A percentile compares a stretch with the other conserved stretches of the same genome.
Conservation (phyloP, 1,140 invertebrate species). For the Globodera rostochiensis region DNA sequence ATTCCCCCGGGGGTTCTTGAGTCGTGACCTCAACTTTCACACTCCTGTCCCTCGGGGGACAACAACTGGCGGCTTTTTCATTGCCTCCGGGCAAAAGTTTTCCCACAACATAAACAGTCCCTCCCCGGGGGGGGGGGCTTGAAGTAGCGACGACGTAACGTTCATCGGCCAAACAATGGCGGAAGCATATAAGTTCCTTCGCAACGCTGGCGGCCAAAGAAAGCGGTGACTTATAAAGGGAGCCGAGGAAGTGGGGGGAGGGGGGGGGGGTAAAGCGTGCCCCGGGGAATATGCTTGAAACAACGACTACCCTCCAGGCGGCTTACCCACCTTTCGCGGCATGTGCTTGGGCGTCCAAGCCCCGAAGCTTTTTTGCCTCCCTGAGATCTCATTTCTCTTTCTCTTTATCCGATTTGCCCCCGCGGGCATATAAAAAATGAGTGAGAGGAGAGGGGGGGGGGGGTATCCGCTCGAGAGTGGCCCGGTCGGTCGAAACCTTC, state of each 20-base stretch:
- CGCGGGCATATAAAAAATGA: too few relatives aligned
- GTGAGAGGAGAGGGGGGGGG: too few relatives aligned
- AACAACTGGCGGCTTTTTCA: not conserved
- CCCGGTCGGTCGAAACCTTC: too few relatives aligned
- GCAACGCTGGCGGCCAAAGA: not conserved
- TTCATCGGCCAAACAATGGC: not conserved
- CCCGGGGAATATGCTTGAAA: not conserved
- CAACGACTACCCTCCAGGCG: not conserved
- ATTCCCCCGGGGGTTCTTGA: not conserved
- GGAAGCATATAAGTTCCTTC: too few relatives aligned
- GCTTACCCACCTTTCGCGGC: too few relatives aligned
- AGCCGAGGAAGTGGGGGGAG: too few relatives aligned
- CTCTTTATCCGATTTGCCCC: too few relatives aligned
- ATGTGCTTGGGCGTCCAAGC: too few relatives aligned
- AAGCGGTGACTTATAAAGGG: not conserved
- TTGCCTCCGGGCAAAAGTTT: not conserved
- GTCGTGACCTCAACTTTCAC: not conserved
- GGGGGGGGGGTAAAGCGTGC: not conserved
- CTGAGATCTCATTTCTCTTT: too few relatives aligned
- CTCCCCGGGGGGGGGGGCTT: not conserved
- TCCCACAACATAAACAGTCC: not conserved
- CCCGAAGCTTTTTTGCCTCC: too few relatives aligned
- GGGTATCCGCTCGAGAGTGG: too few relatives aligned
- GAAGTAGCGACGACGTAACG: not conserved
- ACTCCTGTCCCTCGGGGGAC: not conserved